Percentiles rank a stretch among this genome's conserved stretches.
These are phyloP conservation scores for Thyatira batis DNA, from an alignment of 2,888 invertebrate species.

Conservation along the genomic window DNA sequence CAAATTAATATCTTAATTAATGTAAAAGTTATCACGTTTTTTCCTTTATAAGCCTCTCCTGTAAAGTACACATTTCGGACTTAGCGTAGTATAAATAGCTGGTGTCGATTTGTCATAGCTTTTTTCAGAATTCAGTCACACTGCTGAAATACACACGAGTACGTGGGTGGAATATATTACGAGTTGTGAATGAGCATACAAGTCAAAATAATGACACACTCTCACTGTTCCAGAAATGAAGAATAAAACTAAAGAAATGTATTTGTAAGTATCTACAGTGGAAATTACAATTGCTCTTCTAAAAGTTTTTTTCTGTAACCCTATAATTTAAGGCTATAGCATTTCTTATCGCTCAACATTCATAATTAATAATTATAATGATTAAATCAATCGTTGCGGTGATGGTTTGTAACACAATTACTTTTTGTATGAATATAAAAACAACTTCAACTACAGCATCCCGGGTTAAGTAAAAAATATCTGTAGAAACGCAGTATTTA, in stretches of 20 bases:
- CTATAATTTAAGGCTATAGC: conserved; percentile 1
- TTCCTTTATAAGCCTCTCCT: no score
- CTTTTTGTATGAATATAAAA: conserved; percentile 13
- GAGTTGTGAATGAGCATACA: neutral
- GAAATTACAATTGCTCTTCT: neutral
- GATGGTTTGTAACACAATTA: conserved; percentile 14
- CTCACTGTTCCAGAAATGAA: neutral
- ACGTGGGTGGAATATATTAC: neutral
- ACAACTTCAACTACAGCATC: neutral
- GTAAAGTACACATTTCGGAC: no score
- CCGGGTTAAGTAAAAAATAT: neutral
- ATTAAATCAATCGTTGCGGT: conserved; percentile 5
- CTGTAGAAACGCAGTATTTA: neutral
- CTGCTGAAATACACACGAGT: neutral
- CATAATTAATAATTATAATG: conserved; percentile 4
- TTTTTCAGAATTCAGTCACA: neutral
- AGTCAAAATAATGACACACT: neutral
- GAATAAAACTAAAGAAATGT: neutral
- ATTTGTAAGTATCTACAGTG: no score
- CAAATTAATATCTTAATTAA: no score
- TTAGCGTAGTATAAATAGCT: no score
- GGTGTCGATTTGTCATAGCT: neutral
- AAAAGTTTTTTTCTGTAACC: neutral
- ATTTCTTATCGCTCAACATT: conserved; percentile 2
- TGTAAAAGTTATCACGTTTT: no score